Base-by-base conservation (phyloP, 2,888 invertebrate genomes). In the Blastobasis lacticolella region DNA sequence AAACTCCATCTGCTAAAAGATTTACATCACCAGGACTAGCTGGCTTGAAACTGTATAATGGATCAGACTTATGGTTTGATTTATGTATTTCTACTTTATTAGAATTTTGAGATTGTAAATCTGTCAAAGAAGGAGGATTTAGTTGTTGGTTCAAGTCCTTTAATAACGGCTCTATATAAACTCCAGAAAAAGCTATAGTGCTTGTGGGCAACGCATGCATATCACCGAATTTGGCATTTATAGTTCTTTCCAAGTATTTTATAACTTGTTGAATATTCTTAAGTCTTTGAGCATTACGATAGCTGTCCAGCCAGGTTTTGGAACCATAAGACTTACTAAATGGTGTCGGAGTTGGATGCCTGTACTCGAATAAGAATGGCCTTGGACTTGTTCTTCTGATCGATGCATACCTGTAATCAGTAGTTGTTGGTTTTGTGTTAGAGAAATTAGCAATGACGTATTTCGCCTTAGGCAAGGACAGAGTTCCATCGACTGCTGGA, bases 21-120 rank as follows among this genome's bases (percentile, higher is more conserved):
- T 94, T 94, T 0, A 94, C 90, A 52, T 94, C 94, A 41, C 93
- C 90, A 0, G 94, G 94, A 57, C 91, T 92, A 54, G 91, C 91
- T 0, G 94, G 94, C 68, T 93, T 94, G 64, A 90, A 94, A 3
- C 88, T 90, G 66, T 90, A 91, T 57, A 94, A 89, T 10, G 93
- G 93, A 69, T 94, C 94, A 47, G 80, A 72, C 52, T 78, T 72
- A 52, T 84, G 82, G 54, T 81, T 84, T 4, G 66, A 68, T 36
- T 73, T 67, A 6, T 67, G 55, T 40, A 56, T 62, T 8, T 80
- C 73, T 1, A 66, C 56, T 54, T 68, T 72, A 49, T 69, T 62
- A 23, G 77, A 72, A 52, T 67, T 66, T 48, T 73, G 68, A 37
- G 62, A 52, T 42, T 63, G 51, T 41, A 71, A 58, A 55, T 74